phyloP scores from a whole-genome alignment of 2,797 vertebrate species.

The Pitangus sulphuratus region DNA sequence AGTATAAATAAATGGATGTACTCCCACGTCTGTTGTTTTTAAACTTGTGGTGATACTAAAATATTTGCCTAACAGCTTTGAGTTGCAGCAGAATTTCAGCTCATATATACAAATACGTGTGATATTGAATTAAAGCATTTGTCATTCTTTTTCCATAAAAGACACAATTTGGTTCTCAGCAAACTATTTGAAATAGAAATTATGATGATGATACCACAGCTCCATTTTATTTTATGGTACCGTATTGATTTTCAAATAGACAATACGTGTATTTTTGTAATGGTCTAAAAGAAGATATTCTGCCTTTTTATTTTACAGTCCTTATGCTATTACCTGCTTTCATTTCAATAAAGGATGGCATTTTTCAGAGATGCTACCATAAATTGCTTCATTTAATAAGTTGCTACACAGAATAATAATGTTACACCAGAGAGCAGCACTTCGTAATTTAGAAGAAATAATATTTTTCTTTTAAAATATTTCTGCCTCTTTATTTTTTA shows the following conservation, averaged over 20 bases:
- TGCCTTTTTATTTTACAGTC: slow-evolving; percentile 72
- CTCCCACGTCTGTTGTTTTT: slow-evolving; percentile 50
- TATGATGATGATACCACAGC: slow-evolving; percentile 70
- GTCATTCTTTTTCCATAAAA: slow-evolving; percentile 71
- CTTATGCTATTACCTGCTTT: slow-evolving; percentile 69
- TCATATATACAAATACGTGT: slow-evolving; percentile 47
- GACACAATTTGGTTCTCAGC: slow-evolving; percentile 69
- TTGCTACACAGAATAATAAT: slow-evolving; percentile 73
- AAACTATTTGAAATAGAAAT: slow-evolving; percentile 76
- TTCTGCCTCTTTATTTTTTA: slow-evolving; percentile 17
- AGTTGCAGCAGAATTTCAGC: slow-evolving; percentile 58
- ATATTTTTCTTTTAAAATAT: slow-evolving; percentile 37
- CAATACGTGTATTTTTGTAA: slow-evolving; percentile 75
- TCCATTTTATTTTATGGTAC: slow-evolving; percentile 77
- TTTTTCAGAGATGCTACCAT: slow-evolving; percentile 71
- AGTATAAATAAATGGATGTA: slow-evolving; percentile 50
- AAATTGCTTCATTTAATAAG: slow-evolving; percentile 76
- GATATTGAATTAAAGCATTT: slow-evolving; percentile 76
- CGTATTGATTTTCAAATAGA: slow-evolving; percentile 76
- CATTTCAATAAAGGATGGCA: slow-evolving; percentile 72
- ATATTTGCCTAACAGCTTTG: slow-evolving; percentile 65
- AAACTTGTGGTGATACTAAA: slow-evolving; percentile 32
- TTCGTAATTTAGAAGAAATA: slow-evolving; percentile 66
- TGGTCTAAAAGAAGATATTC: slow-evolving; percentile 70
- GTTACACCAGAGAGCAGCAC: slow-evolving; percentile 63